Evolutionary conservation across 2,797 vertebrate species (phyloP), one percentile per base, ranked within the genome.

Genomic region (Sphenopsis melanotis): DNA sequence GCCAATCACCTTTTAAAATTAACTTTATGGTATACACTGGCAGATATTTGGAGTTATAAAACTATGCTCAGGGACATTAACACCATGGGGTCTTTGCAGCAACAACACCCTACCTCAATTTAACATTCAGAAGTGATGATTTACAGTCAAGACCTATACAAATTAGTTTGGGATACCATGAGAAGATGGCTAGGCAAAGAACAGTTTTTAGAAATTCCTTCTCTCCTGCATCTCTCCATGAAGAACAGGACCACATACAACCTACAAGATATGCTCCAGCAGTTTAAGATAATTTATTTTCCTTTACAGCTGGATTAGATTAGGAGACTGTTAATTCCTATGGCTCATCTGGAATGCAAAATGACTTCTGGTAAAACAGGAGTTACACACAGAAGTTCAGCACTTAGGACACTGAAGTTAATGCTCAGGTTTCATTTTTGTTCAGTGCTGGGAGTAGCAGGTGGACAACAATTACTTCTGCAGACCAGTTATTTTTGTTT

Each of bases 371-470:
- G 23, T 29, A 82, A 79, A 50, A 66, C 30, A 55, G 24, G 10
- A 77, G 26, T 56, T 44, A 49, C 27, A 32, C 21, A 41, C 46
- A 77, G n/a, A 88, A 63, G 41, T 76, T 91, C 59, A 91, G 18
- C 32, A 65, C 22, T 80, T 83, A 13, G 49, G 52, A 63, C 6
- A 18, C 13, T 27, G 57, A 92, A 90, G 69, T 87, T 85, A 87
- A 70, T 17, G 34, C 16, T 75, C 90, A 26, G 34, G 46, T 95
- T 95, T 95, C 53, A 53, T 93, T 91, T 76, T 49, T 80, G 42
- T 78, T 84, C 68, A 72, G 96, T 44, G 39, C 65, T 80, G 78
- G 68, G 44, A 91, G 78, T 78, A 94, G 49, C 77, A 97, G 91
- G 93, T 87, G 72, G 52, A 55, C 57, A 46, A 84, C 24, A 93